Conservation (phyloP, 37 sponge, comb jelly and placozoan species). For the Eunapius fragilis region DNA sequence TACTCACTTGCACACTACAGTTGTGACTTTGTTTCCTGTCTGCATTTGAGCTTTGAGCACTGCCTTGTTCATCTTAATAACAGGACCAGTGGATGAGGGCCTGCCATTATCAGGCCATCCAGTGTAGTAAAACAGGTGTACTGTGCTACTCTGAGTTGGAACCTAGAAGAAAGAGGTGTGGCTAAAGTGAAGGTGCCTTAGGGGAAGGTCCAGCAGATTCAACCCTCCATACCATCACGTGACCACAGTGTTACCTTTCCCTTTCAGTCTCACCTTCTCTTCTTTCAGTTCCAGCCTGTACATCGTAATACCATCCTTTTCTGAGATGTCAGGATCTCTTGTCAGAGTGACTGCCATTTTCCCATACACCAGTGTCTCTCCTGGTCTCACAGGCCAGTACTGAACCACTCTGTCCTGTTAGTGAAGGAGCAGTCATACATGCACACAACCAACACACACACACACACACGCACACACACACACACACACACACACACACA, state of each 20-base stretch:
- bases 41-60: constrained; percentile 51
- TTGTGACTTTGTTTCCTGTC: constrained; percentile 70
- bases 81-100: constrained; percentile 2
- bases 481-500: constrained; percentile 6
- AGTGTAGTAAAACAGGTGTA: constrained; percentile 55
- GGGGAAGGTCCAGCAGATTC: too few species aligned
- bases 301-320: not conserved
- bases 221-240: too few species aligned
- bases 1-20: constrained; percentile 79
- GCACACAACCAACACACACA: not conserved
- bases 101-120: constrained; percentile 65
- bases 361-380: not conserved
- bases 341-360: constrained; percentile 34
- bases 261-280: constrained; percentile 38
- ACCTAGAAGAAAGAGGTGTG: not conserved
- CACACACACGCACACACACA: constrained; percentile 6
- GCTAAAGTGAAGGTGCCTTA: not conserved
- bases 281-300: constrained; percentile 46
- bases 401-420: constrained; percentile 31
- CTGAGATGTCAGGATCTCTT: constrained; percentile 6
- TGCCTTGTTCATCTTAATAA: constrained; percentile 50
- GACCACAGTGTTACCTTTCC: too few species aligned
- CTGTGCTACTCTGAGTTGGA: not conserved
- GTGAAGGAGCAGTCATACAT: too few species aligned
- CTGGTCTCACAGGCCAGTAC: constrained; percentile 53